phyloP scores from a whole-genome alignment of 2,888 invertebrate genomes.

The Anodontia alba region DNA sequence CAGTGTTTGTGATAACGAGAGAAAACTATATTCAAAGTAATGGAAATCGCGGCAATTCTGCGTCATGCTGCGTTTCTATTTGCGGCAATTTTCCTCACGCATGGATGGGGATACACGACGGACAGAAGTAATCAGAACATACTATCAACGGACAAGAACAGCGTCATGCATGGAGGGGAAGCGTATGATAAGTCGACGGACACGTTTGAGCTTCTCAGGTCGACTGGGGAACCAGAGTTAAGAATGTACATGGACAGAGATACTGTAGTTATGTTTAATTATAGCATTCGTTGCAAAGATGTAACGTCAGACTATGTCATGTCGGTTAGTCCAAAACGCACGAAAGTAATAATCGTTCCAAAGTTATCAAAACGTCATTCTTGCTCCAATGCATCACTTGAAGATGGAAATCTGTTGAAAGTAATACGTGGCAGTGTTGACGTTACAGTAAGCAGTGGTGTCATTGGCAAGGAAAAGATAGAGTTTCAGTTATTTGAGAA shows the following conservation, averaged over 20 bases:
- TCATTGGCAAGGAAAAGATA: slow-evolving; percentile 23
- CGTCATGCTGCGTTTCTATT: too few species aligned
- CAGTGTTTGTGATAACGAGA: too few species aligned
- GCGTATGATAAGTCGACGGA: too few species aligned
- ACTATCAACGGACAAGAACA: too few species aligned
- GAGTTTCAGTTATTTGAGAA: slow-evolving; percentile 25
- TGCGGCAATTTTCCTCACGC: too few species aligned
- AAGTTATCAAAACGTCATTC: slow-evolving; percentile 10
- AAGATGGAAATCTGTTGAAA: too few species aligned
- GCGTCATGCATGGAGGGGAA: too few species aligned
- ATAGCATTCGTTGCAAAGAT: slow-evolving; percentile 29
- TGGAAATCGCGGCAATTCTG: too few species aligned
- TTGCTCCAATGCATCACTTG: not conserved
- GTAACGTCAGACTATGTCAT: slow-evolving; percentile 5
- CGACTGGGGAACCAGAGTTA: slow-evolving; percentile 15
- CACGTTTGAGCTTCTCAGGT: too few species aligned
- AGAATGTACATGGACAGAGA: slow-evolving; percentile 40
- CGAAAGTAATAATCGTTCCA: slow-evolving; percentile 9
- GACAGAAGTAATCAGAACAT: too few species aligned
- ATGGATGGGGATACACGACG: too few species aligned
- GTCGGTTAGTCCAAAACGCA: not conserved
- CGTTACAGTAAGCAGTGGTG: slow-evolving; percentile 22
- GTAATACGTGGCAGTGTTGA: slow-evolving; percentile 19
- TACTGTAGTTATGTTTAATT: slow-evolving; percentile 34
- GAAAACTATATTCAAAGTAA: too few species aligned